Conservation (phyloP, 1,140 invertebrate genomes). For the Whitmania pigra region DNA sequence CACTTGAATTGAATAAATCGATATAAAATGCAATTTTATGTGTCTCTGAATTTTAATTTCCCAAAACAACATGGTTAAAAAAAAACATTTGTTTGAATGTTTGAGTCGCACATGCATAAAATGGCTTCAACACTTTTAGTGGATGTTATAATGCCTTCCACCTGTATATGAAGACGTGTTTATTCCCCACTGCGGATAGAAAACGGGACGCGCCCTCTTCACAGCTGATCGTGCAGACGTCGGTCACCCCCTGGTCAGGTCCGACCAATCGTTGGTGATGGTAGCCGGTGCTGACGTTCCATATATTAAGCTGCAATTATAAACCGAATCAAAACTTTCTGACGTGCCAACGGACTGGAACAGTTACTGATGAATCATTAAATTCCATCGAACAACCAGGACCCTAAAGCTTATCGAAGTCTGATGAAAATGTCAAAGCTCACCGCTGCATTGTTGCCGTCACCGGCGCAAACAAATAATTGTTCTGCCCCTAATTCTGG, state of each 20-base stretch:
- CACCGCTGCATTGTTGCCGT: conserved; percentile 37
- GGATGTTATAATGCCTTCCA: too few relatives aligned
- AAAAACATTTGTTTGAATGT: too few relatives aligned
- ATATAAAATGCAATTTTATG: too few relatives aligned
- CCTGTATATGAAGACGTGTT: not conserved
- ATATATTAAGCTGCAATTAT: not conserved
- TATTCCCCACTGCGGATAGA: not conserved
- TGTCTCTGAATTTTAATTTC: too few relatives aligned
- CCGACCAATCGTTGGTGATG: not conserved
- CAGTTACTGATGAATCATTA: not conserved
- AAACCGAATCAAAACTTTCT: too few relatives aligned
- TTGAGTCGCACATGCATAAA: too few relatives aligned
- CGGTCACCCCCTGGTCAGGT: not conserved
- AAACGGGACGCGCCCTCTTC: not conserved
- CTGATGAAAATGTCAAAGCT: conserved; percentile 13
- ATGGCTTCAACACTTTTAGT: too few relatives aligned
- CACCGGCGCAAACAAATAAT: conserved; percentile 48
- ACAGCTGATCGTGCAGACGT: not conserved
- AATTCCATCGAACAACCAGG: not conserved
- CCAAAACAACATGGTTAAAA: too few relatives aligned
- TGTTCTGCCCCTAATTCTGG: conserved; percentile 29
- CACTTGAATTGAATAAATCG: too few relatives aligned
- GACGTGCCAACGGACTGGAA: too few relatives aligned
- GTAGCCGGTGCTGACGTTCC: conserved; percentile 2
- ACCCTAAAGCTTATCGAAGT: not conserved